Base-by-base conservation (phyloP, 2,888 invertebrate genomes). In the Allolobophora icterica region DNA sequence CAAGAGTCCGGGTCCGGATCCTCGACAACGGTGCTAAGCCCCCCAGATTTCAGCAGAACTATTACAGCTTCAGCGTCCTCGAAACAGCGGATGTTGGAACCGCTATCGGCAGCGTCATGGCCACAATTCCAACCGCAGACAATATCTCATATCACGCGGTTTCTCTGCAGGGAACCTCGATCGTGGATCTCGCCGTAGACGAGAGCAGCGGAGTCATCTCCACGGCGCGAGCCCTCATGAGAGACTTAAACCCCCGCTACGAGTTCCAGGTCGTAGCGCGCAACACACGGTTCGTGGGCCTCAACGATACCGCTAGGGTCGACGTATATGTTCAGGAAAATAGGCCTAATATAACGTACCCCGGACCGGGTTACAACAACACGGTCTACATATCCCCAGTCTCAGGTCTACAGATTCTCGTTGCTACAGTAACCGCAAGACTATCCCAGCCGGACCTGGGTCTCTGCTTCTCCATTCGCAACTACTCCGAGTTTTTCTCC, bases 291-390 rank as follows among this genome's bases (percentile, higher is more conserved):
- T 87, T 87, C 87, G 19, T 24, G 0, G 87, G 30, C 11, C 87
- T 87, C 87, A 87, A 87, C 87, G 87, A 87, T 17, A 87, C 87
- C 21, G 87, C 87, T 24, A 17, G 11, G n/a, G 87, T 87, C 35
- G 87, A 87, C 35, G 87, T 87, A 35, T 87, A 87, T 30, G 87
- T 87, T 38, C 34, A 87, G 87, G 87, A 87, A 87, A 87, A 87
- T 34, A 35, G 87, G 11, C 87, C 87, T 0, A 24, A 87, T 35
- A 87, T 87, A 35, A 87, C 87, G 21, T 87, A 35, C 24, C 38
- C 87, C 87, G 87, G 87, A 87, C 17, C 24, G 38, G 38, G 35
- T 19, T 24, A 34, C 35, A 87, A 38, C 19, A 87, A 87, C 87
- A 87, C 87, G 21, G 87, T 87, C 87, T 38, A 87, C 87, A 17